Base-by-base conservation (phyloP, 2,888 invertebrate species). In the Ptychoptera contaminata region DNA sequence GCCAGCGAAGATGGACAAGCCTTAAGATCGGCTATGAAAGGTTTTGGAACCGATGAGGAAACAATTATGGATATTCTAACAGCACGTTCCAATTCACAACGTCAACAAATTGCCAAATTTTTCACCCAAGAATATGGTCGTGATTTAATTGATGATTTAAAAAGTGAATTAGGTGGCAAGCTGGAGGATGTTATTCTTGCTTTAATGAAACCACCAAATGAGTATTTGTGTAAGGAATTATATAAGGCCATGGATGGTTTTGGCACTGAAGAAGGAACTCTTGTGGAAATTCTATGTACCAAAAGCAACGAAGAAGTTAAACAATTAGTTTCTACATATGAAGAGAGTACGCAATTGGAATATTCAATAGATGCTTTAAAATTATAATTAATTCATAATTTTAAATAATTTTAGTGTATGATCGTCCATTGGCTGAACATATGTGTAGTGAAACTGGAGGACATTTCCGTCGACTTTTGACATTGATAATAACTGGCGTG, bases 401-500 rank as follows among this genome's bases (percentile, higher is more conserved):
- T 23, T 23, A 23, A 23, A 23, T 23, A 23, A 5, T 23, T 23
- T 23, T 7, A 32, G 32, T 79, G 61, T 80, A 75, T 60, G 71
- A 73, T 52, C 71, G 77, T 1, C 76, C 77, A 0, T 59, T 83
- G 45, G 82, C 79, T 2, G 76, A 79, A 54, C 81, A 81, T 58
- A 73, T 83, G 65, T 76, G 77, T 55, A 76, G 77, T 40, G 85
- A 85, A 64, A 82, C 82, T 0, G 76, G 79, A 2, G 83, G 84
- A 1, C 77, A 82, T 62, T 80, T 84, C 64, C 73, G 82, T 36
- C 71, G 82, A 8, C 68, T 85, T 37, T 69, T 85, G 11, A 78
- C 82, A 1, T 71, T 82, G 49, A 74, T 81, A 43, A 70, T 77
- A n/a, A 77, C 77, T 48, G 58, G 76, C 12, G 73, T 76, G 31